Base-by-base conservation (phyloP, 2,888 invertebrate genomes). In the Epinotia demarniana region DNA sequence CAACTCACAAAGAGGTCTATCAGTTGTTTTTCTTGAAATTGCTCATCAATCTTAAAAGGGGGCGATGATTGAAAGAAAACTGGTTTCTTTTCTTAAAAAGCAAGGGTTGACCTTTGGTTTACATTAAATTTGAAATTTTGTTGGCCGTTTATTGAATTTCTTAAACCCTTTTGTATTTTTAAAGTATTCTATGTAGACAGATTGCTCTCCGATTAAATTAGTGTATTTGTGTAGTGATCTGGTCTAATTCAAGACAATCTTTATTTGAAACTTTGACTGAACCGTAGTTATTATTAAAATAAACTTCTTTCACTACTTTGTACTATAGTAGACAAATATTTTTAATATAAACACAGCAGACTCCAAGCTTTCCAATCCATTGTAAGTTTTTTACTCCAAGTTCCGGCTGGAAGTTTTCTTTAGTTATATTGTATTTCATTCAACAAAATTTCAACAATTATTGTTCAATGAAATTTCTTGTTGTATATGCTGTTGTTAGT, bases 21-120 rank as follows among this genome's bases (percentile, higher is more conserved):
- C 23, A 23, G 12, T 46, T 49, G 58, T 66, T 62, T 73, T 67
- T 73, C 23, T 73, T 72, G 57, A 19, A 60, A 64, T 46, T 64
- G 43, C 67, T 61, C 43, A 19, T 23, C 16, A 62, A 73, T 63
- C 16, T 67, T 46, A 70, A 71, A 62, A 75, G 72, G 72, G 75
- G 72, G 64, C 71, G 70, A 63, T 92, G 92, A 93, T 93, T 87
- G 87, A 93, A 93, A 93, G 90, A 93, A 89, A 93, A 93, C 93
- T 88, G 77, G 73, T 78, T 86, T 85, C 85, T 86, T 88, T 87
- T 82, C 82, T 85, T 87, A 87, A 87, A 90, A 89, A 90, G 86
- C 87, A 89, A 89, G 87, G 90, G 92, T 86, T 83, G 83, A 84
- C 84, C 82, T 84, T 82, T 79, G 78, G 90, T 91, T 91, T 90